Conservation (phyloP, 1,140 invertebrate species). For the Pachypsylla venusta region DNA sequence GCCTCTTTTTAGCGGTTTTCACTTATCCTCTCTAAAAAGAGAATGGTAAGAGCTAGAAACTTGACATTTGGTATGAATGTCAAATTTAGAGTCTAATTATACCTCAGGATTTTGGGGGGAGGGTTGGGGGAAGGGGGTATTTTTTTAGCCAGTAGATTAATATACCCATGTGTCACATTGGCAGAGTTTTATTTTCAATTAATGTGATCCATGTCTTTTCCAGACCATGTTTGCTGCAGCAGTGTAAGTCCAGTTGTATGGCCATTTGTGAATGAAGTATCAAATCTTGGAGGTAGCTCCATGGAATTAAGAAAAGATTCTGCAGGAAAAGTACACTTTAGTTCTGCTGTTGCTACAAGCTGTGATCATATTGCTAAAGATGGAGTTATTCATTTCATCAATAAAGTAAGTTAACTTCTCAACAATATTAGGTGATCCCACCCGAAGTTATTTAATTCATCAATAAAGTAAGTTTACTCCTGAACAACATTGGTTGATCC, state of each 20-base stretch:
- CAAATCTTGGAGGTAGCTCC: conserved; percentile 26
- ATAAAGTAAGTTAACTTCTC: background rate
- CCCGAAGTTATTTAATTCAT: background rate
- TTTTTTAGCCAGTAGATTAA: no score
- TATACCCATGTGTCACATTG: no score
- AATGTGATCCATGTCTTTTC: conserved; percentile 10
- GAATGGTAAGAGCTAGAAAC: no score
- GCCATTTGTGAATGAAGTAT: conserved; percentile 27
- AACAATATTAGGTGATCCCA: background rate
- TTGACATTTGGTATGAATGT: no score
- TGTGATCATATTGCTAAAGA: background rate
- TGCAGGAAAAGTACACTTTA: background rate
- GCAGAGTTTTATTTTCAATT: no score
- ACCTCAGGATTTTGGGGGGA: no score
- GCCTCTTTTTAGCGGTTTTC: no score
- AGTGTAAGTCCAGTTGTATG: conserved; percentile 26
- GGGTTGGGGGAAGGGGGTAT: no score
- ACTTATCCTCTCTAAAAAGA: no score
- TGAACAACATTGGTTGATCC: background rate
- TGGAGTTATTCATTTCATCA: background rate
- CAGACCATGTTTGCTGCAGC: conserved; percentile 33
- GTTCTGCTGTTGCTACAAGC: background rate
- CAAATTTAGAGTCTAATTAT: no score
- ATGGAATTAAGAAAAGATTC: background rate
- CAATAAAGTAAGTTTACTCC: no score